Percentiles rank a stretch among this genome's conserved stretches.
These are phyloP conservation scores for Lagopus leucura DNA, from an alignment of 2,113 vertebrate genomes.

Conservation along the genomic window DNA sequence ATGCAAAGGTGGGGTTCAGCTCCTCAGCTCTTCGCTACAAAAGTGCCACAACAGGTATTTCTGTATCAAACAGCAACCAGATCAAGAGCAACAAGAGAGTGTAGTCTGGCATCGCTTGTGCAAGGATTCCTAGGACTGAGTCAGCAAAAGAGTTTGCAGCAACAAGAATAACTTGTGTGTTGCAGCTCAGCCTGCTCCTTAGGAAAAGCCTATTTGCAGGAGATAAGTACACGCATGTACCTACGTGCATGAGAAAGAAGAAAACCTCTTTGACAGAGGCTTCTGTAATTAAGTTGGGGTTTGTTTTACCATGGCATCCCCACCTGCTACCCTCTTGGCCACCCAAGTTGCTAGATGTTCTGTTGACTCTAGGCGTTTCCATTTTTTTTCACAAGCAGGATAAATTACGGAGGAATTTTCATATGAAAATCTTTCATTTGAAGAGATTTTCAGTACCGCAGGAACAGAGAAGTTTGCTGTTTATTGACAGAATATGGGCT, in stretches of 20 bases:
- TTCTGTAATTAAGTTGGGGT: slow-evolving; percentile 30
- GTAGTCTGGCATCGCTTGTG: not conserved
- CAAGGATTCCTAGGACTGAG: not conserved
- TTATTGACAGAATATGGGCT: not conserved
- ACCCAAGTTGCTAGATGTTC: slow-evolving; percentile 27
- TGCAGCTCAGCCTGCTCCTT: not conserved
- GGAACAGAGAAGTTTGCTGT: not conserved
- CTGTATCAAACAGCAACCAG: not conserved
- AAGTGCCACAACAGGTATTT: not conserved
- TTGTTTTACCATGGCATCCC: slow-evolving; percentile 26
- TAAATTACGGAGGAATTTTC: slow-evolving; percentile 23
- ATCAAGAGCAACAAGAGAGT: not conserved
- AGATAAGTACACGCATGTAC: not conserved
- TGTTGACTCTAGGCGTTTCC: not conserved
- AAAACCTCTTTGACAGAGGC: not conserved
- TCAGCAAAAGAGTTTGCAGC: not conserved
- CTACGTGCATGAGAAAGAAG: not conserved
- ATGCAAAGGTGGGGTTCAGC: not conserved
- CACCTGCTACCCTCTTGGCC: slow-evolving; percentile 42
- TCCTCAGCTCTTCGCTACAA: not conserved
- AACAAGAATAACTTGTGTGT: not conserved
- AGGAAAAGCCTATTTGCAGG: not conserved
- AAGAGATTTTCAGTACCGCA: not conserved
- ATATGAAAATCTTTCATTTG: not conserved
- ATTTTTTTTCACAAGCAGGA: not conserved